These are phyloP conservation scores for Onychomys arenicola DNA, from an alignment of 2,797 vertebrate genomes.

Conservation along the genomic window DNA sequence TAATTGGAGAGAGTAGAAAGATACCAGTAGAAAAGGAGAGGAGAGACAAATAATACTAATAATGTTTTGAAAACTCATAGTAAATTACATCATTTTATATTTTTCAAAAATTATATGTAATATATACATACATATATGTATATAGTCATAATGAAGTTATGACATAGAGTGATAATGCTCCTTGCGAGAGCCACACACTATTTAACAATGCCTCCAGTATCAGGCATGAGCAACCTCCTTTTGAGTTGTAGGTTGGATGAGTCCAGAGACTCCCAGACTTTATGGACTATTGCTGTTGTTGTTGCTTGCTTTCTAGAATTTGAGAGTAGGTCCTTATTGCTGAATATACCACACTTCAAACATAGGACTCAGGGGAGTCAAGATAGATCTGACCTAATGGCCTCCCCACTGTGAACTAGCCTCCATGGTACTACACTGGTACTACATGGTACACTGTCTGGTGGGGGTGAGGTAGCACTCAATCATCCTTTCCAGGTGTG, in stretches of 20 bases:
- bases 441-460: neutral
- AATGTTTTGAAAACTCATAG: neutral
- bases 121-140: neutral
- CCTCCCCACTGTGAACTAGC: neutral
- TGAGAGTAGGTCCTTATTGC: neutral
- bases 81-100: neutral
- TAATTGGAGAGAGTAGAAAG: neutral
- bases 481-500: neutral
- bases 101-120: neutral
- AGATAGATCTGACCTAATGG: neutral
- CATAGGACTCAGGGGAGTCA: neutral
- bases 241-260: neutral
- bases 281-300: neutral
- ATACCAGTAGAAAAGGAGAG: neutral
- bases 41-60: neutral
- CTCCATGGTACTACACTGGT: neutral
- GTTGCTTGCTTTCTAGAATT: neutral
- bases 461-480: neutral
- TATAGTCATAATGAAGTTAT: neutral
- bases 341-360: neutral
- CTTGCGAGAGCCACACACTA: neutral
- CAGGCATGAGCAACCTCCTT: neutral
- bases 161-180: neutral
- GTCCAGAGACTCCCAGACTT: neutral
- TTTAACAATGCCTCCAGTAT: neutral